Evolutionary conservation across 2,113 vertebrate species (phyloP).

Genomic region (Zosterops hypoxanthus): DNA sequence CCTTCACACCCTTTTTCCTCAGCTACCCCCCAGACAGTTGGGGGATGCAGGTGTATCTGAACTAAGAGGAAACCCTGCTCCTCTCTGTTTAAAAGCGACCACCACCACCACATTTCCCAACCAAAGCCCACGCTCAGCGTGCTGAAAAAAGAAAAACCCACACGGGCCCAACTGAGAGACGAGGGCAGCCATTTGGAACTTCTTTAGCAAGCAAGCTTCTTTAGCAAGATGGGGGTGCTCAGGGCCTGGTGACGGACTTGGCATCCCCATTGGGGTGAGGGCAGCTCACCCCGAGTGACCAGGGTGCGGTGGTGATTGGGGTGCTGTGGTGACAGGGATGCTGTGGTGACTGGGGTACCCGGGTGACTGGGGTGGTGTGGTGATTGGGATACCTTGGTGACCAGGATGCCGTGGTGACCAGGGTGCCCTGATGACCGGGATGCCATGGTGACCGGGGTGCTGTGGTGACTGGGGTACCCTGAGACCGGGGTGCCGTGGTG

Average conservation of each 20-base stretch:
- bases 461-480: fast-evolving
- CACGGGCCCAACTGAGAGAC: fast-evolving
- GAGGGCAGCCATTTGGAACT: neutral
- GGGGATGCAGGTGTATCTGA: fast-evolving
- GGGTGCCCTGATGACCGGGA: fast-evolving
- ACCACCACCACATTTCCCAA: neutral
- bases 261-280: neutral
- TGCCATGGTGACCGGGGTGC: too few relatives aligned
- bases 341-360: fast-evolving
- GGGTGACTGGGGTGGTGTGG: too few relatives aligned
- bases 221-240: neutral
- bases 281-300: too few relatives aligned
- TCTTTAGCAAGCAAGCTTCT: too few relatives aligned
- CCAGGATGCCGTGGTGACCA: too few relatives aligned
- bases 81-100: neutral
- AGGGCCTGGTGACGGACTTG: too few relatives aligned
- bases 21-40: fast-evolving
- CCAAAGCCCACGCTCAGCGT: neutral
- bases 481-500: too few relatives aligned
- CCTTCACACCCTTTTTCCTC: neutral
- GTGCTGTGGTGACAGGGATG: fast-evolving
- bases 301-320: too few relatives aligned
- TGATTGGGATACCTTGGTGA: fast-evolving
- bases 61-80: neutral
- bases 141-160: too few relatives aligned